A percentile compares a stretch with the other conserved stretches of the same genome.
phyloP scores from a whole-genome alignment of 2,888 invertebrate species.

The Dynastes grantii region DNA sequence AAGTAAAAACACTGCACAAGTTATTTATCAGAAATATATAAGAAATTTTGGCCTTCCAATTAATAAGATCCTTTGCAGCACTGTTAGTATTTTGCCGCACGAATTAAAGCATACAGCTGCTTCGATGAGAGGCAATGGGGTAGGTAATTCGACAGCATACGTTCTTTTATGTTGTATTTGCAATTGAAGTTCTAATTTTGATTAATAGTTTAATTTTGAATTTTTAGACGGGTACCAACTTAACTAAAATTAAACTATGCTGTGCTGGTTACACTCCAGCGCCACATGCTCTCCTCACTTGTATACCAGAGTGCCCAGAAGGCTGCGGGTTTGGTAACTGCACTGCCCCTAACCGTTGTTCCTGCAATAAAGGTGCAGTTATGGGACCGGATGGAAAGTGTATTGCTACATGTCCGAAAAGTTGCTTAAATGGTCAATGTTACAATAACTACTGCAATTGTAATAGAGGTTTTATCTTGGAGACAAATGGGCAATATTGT shows the following conservation, averaged over 20 bases:
- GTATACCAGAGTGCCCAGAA: constrained; percentile 77
- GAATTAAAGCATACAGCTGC: constrained; percentile 57
- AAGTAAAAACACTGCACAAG: too few species aligned
- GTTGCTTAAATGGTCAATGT: constrained; percentile 80
- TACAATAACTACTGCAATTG: constrained; percentile 78
- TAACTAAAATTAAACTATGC: constrained; percentile 80
- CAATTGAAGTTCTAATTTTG: background rate
- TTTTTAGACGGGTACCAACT: constrained; percentile 74
- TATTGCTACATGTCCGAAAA: constrained; percentile 79
- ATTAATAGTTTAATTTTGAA: background rate
- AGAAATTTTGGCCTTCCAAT: too few species aligned
- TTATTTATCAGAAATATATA: too few species aligned
- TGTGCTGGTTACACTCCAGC: constrained; percentile 81
- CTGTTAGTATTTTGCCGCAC: constrained; percentile 5
- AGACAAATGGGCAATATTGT: constrained; percentile 76
- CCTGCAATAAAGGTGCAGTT: constrained; percentile 76
- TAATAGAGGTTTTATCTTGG: constrained; percentile 74
- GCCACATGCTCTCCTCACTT: constrained; percentile 73
- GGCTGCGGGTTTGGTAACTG: constrained; percentile 82
- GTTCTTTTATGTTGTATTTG: background rate
- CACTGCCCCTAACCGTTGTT: constrained; percentile 78
- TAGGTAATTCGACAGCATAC: constrained; percentile 64
- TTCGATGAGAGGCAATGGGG: constrained; percentile 74
- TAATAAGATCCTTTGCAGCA: constrained; percentile 2
- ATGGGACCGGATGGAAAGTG: constrained; percentile 73